Evolutionary conservation across 2,888 invertebrate genomes (phyloP).

Genomic region (Tanaodytes sp.): DNA sequence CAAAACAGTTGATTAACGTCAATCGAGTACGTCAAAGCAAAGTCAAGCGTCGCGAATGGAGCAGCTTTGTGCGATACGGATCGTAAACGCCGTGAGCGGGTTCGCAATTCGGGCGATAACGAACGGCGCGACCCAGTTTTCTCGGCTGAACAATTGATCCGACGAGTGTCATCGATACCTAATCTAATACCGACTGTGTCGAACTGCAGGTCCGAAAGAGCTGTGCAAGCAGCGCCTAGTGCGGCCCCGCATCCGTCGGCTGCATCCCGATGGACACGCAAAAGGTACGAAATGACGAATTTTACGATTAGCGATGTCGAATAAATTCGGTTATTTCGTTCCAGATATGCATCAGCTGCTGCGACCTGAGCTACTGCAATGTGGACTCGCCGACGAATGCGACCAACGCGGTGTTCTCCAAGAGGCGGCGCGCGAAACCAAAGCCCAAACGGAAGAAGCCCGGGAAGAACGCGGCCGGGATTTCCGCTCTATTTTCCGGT

Average conservation of each 20-base stretch:
- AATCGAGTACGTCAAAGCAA: conserved; percentile 9
- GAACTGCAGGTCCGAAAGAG: conserved; percentile 76
- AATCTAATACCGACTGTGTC: conserved; percentile 42
- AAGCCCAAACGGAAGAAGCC: conserved; percentile 51
- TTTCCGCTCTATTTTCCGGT: conserved; percentile 46
- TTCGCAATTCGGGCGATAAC: conserved; percentile 13
- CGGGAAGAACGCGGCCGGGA: conserved; percentile 48
- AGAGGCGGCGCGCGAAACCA: conserved; percentile 62
- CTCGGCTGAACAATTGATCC: conserved; percentile 31
- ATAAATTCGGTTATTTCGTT: conserved; percentile 70
- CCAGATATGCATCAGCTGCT: conserved; percentile 79
- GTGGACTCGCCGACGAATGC: conserved; percentile 77
- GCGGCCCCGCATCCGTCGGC: conserved; percentile 77
- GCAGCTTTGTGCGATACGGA: neutral
- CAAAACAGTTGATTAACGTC: conserved; percentile 9
- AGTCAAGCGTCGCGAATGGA: conserved; percentile 4
- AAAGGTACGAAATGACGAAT: conserved; percentile 74
- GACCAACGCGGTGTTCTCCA: conserved; percentile 75
- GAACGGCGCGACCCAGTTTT: conserved; percentile 37
- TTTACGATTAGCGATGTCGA: conserved; percentile 60
- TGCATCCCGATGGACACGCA: conserved; percentile 78
- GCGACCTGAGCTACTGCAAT: conserved; percentile 77
- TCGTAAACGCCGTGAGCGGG: conserved; percentile 17
- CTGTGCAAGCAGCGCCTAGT: conserved; percentile 77
- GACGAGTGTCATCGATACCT: conserved; percentile 25